These are phyloP conservation scores for Papilio machaon DNA, from an alignment of 1,140 invertebrate genomes.

Conservation along the genomic window DNA sequence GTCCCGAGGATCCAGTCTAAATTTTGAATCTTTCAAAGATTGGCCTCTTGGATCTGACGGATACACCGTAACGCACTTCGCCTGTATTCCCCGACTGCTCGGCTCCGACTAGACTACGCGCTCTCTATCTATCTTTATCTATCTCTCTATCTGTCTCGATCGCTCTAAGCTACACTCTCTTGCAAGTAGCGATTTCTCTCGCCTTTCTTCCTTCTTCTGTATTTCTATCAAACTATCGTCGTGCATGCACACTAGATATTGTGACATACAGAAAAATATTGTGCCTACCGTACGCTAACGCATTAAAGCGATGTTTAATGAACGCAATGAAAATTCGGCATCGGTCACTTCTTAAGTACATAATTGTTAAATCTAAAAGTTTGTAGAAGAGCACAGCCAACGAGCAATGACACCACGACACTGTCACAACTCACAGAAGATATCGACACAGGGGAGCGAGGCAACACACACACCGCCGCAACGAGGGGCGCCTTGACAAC, in stretches of 20 bases:
- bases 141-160: conserved; percentile 77
- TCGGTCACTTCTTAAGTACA: conserved; percentile 58
- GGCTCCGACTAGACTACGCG: conserved; percentile 77
- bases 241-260: conserved; percentile 82
- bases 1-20: conserved; percentile 72
- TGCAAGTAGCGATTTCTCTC: conserved; percentile 77
- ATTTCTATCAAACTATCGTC: conserved; percentile 78
- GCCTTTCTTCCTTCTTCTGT: conserved; percentile 77
- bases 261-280: conserved; percentile 77
- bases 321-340: conserved; percentile 69
- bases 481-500: conserved; percentile 59
- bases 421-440: conserved; percentile 76
- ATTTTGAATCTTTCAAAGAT: conserved; percentile 52
- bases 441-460: conserved; percentile 68
- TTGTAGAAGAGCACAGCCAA: conserved; percentile 65
- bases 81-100: conserved; percentile 72
- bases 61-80: conserved; percentile 68
- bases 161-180: conserved; percentile 77
- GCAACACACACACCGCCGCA: conserved; percentile 65
- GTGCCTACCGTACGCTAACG: conserved; percentile 73
- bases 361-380: conserved; percentile 64
- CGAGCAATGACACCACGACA: conserved; percentile 74
- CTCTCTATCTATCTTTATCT: conserved; percentile 72
- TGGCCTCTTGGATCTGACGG: conserved; percentile 68
- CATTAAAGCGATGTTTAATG: conserved; percentile 65